Base-by-base conservation (phyloP, 2,888 invertebrate genomes). In the Drosophila histrio region DNA sequence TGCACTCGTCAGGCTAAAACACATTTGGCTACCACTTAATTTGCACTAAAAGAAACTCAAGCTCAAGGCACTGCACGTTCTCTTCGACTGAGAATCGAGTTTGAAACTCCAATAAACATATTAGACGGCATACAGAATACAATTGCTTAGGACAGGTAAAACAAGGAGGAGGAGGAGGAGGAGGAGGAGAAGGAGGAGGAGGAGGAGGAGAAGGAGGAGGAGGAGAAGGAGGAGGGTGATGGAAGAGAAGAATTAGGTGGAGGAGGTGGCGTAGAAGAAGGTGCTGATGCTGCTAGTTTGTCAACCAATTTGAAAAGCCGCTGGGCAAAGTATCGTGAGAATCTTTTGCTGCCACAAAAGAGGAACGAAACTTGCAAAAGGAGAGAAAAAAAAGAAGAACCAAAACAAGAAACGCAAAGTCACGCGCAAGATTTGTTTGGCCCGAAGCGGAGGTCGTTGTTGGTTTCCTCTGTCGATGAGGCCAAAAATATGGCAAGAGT, bases 361-460 rank as follows among this genome's bases (percentile, higher is more conserved):
- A 59, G 41, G 47, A 53, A 44, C 34, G 52, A 66, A 66, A 34
- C 30, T 54, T 41, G 30, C 46, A 71, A 50, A 39, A 44, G 47
- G 34, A 36, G 41, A 53, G 24, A 64, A 15, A 43, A 53, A 17
- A 43, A 56, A 52, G 13, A 30, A 34, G 2, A 57, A 17, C 13
- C 17, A 38, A 38, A 36, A 8, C 19, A 19, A 58, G 75, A 76
- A 76, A 69, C 62, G 76, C 88, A 76, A 72, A 86, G 89, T 89
- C 89, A 89, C 86, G 89, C 88, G 77, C 88, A 77, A 68, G 63
- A 72, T 57, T 77, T 70, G n/a, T 74, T 77, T 72, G 68, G 77
- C 80, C 80, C 54, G 43, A 41, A 82, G 87, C 74, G 47, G 34
- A 43, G 61, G 46, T 61, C 44, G 54, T 36, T 24, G 57, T 56